Evolutionary conservation across 1,140 invertebrate genomes (phyloP).

Genomic region (Acyrthosiphon pisum): DNA sequence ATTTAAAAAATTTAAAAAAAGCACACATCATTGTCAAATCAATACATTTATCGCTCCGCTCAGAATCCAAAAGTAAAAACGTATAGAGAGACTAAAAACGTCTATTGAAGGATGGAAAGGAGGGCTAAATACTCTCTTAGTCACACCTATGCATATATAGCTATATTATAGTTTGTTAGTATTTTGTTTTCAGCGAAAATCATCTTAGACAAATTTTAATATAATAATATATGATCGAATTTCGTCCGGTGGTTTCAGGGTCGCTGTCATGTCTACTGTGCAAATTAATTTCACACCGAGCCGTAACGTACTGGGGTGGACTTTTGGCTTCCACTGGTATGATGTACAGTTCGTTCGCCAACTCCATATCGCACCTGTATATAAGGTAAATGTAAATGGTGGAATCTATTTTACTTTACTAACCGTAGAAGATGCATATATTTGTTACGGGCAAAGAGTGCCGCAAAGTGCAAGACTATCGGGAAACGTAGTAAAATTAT

Average conservation of each 20-base stretch:
- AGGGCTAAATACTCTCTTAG: too few species aligned
- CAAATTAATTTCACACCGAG: background rate
- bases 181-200: background rate
- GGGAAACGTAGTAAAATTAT: background rate
- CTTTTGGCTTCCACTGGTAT: conserved; percentile 20
- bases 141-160: too few species aligned
- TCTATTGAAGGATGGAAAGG: too few species aligned
- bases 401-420: background rate
- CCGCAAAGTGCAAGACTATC: too few species aligned
- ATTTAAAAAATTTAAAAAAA: too few species aligned
- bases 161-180: background rate
- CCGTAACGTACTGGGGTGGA: conserved; percentile 34
- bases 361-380: background rate
- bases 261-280: background rate
- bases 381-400: background rate
- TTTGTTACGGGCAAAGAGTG: background rate
- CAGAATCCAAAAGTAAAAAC: too few species aligned
- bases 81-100: too few species aligned
- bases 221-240: background rate
- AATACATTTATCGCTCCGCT: too few species aligned
- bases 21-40: too few species aligned
- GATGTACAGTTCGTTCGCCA: conserved; percentile 30
- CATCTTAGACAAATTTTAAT: background rate
- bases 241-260: background rate
- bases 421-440: background rate